phyloP scores from a whole-genome alignment of 2,113 vertebrate species.

The Sturnira hondurensis region DNA sequence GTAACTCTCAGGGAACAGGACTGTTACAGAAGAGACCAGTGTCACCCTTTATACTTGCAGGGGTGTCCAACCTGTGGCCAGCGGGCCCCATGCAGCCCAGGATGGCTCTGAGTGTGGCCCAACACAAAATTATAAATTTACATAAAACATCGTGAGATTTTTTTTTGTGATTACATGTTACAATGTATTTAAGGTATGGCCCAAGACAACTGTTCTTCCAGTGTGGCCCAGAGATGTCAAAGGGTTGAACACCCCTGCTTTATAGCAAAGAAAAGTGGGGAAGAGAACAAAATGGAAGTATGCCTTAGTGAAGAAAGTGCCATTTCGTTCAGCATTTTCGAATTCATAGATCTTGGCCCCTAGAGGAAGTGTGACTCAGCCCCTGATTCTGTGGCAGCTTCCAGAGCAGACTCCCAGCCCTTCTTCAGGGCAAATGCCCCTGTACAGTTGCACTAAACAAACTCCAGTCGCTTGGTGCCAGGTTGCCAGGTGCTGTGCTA shows the following conservation, averaged over 20 bases:
- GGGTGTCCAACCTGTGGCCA: no score
- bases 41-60: no score
- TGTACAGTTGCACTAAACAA: no score
- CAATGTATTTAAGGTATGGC: no score
- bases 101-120: no score
- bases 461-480: rapidly evolving
- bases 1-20: not conserved
- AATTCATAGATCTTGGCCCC: not conserved
- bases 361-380: not conserved
- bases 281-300: not conserved
- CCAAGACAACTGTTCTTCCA: no score
- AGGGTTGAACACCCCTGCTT: not conserved
- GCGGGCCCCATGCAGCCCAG: no score
- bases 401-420: not conserved
- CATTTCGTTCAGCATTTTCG: not conserved
- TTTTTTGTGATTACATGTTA: no score
- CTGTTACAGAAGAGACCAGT: not conserved
- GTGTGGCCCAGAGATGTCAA: no score
- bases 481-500: not conserved
- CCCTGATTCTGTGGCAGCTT: not conserved
- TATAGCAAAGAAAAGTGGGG: not conserved
- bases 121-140: no score
- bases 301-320: not conserved
- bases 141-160: no score
- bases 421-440: not conserved